Percentiles rank a stretch among this genome's conserved stretches.
Conservation (phyloP, 1,140 invertebrate species). For the Probaryconus sp. region DNA sequence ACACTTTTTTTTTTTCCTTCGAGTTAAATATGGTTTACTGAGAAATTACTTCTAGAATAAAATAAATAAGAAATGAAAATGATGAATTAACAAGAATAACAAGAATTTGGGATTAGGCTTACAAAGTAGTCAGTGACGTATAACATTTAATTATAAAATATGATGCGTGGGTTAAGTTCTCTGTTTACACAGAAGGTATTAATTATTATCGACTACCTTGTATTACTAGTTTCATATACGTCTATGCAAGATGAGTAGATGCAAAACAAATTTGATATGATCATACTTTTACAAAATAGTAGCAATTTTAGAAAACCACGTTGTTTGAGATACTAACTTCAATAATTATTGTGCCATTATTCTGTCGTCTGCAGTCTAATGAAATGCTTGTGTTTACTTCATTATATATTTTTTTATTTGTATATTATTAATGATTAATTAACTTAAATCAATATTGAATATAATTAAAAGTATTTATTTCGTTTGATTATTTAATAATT, state of each 20-base stretch:
- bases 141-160: slow-evolving; percentile 18
- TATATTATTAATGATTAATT: too few relatives aligned
- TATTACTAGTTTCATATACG: slow-evolving; percentile 49
- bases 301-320: neutral
- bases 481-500: too few relatives aligned
- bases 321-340: neutral
- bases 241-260: slow-evolving; percentile 34
- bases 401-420: too few relatives aligned
- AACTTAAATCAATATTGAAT: too few relatives aligned
- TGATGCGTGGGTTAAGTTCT: slow-evolving; percentile 30
- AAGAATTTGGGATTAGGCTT: slow-evolving; percentile 10
- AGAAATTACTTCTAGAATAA: too few relatives aligned
- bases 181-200: slow-evolving; percentile 31
- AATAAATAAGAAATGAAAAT: neutral
- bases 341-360: too few relatives aligned
- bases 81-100: neutral
- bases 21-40: too few relatives aligned
- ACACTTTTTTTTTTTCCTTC: neutral
- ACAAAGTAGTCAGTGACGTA: slow-evolving; percentile 4
- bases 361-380: too few relatives aligned
- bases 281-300: slow-evolving; percentile 14
- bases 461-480: too few relatives aligned
- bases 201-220: slow-evolving; percentile 46
- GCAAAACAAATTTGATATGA: slow-evolving; percentile 53
- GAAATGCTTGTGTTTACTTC: too few relatives aligned